Conservation (phyloP, 2,888 invertebrate species). For the Sycophila texana region DNA sequence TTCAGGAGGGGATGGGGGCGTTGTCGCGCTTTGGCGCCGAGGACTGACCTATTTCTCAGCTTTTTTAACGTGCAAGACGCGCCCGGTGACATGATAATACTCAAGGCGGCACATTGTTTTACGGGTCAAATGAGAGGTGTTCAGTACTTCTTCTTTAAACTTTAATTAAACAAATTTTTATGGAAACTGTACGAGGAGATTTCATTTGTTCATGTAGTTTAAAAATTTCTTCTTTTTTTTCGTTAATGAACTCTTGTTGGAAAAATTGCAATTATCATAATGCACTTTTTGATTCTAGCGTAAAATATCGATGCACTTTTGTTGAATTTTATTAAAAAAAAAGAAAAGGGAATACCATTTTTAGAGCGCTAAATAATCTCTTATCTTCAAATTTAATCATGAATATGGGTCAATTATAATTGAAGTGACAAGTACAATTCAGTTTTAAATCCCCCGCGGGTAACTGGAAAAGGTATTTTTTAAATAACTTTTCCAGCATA, state of each 20-base stretch:
- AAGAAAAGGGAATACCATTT: background rate
- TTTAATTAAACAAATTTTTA: no score
- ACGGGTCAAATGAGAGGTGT: background rate
- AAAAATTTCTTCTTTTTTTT: no score
- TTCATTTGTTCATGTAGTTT: no score
- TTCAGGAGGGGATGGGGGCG: constrained; percentile 14
- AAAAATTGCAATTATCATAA: no score
- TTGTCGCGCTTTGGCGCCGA: background rate
- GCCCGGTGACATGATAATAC: constrained; percentile 15
- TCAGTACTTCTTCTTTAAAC: background rate
- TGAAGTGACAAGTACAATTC: constrained; percentile 6
- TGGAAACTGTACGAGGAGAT: no score
- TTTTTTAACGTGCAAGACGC: background rate
- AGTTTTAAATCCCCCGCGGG: background rate
- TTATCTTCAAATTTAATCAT: constrained; percentile 29
- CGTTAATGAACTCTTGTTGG: no score
- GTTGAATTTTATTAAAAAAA: no score
- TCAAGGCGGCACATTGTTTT: background rate
- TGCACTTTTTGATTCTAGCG: no score
- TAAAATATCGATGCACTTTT: no score
- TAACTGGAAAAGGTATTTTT: constrained; percentile 4
- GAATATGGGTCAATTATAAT: constrained; percentile 41
- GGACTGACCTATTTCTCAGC: constrained; percentile 31
- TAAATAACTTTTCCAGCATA: background rate
- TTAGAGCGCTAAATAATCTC: constrained; percentile 9